Conservation (phyloP, 2,888 invertebrate genomes). For the Rhagonycha lutea region DNA sequence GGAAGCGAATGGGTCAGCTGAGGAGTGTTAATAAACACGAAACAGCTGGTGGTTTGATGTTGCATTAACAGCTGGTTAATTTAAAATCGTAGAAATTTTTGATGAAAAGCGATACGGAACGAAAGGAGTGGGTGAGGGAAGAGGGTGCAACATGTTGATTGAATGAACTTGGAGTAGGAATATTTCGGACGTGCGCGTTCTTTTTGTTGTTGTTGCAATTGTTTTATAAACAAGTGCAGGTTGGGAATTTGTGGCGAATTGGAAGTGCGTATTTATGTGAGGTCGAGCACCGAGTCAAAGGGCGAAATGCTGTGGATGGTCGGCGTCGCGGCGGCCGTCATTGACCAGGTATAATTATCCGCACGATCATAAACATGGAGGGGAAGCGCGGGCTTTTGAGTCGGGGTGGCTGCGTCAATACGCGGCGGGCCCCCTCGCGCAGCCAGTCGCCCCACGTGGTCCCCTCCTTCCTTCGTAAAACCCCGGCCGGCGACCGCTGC, state of each 20-base stretch:
- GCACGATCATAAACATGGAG: slow-evolving; percentile 38
- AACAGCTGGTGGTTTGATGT: not conserved
- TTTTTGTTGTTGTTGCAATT: not conserved
- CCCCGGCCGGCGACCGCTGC: slow-evolving; percentile 39
- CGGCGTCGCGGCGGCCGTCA: slow-evolving; percentile 40
- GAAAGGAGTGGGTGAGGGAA: not conserved
- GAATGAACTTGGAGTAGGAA: not conserved
- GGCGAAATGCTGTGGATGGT: slow-evolving; percentile 26
- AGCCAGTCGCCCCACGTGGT: slow-evolving; percentile 46
- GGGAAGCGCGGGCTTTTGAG: slow-evolving; percentile 34
- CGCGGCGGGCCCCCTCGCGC: slow-evolving; percentile 43
- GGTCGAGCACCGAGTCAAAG: slow-evolving; percentile 37
- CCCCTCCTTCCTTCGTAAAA: slow-evolving; percentile 39
- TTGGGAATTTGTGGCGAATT: slow-evolving; percentile 10
- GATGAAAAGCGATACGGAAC: not conserved
- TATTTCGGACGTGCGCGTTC: not conserved
- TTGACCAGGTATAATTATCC: slow-evolving; percentile 46
- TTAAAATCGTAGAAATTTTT: not conserved
- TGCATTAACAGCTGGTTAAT: not conserved
- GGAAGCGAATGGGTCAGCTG: not conserved
- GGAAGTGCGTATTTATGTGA: slow-evolving; percentile 20
- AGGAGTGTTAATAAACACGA: not conserved
- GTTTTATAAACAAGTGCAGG: slow-evolving; percentile 11
- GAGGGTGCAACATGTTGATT: not conserved
- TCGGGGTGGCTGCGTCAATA: slow-evolving; percentile 42